Base-by-base conservation (phyloP, 1,140 invertebrate species). In the Drosophila seguyi region DNA sequence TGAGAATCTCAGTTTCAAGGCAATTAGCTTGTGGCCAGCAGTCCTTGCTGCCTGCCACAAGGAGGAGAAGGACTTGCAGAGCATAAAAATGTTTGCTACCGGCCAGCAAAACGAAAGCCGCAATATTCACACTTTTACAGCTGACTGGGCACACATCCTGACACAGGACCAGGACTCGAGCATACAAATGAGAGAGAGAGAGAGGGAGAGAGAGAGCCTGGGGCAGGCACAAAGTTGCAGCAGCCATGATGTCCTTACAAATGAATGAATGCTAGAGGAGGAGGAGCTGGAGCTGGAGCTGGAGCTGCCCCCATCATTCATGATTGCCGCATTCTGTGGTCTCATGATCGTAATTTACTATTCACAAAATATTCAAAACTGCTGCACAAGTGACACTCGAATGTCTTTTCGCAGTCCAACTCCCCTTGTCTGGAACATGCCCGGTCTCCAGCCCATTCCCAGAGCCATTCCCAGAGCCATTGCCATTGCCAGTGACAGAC, bases 351-450 rank as follows among this genome's bases (percentile, higher is more conserved):
- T 84, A 84, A 87, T 87, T 84, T 87, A 90, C 85, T 74, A 80
- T 87, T 88, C 84, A 87, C 60, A 87, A 88, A 88, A 87, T 88
- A 87, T 87, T 87, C 84, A 87, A 88, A 87, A 84, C 84, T 84
- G 63, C 84, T 80, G 84, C 80, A 88, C 84, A 87, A 87, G 84
- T 87, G 84, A 87, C 84, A 87, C 84, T 87, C 84, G 48, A 87
- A 87, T 87, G 85, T 83, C 84, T 74, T 87, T 87, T 87, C 62
- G 80, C 83, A 87, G 84, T 83, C 60, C 41, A 75, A 87, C 79
- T 75, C 44, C 31, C 76, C 80, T 44, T 65, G n/a, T n/a, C n/a
- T n/a, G n/a, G n/a, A n/a, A n/a, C n/a, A n/a, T n/a, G n/a, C n/a
- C n/a, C n/a, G n/a, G n/a, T n/a, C n/a, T 62, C 61, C 5, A 27